Evolutionary conservation across 2,888 invertebrate species (phyloP), one percentile per base, ranked within the genome.

Genomic region (Petrolisthes manimaculis): DNA sequence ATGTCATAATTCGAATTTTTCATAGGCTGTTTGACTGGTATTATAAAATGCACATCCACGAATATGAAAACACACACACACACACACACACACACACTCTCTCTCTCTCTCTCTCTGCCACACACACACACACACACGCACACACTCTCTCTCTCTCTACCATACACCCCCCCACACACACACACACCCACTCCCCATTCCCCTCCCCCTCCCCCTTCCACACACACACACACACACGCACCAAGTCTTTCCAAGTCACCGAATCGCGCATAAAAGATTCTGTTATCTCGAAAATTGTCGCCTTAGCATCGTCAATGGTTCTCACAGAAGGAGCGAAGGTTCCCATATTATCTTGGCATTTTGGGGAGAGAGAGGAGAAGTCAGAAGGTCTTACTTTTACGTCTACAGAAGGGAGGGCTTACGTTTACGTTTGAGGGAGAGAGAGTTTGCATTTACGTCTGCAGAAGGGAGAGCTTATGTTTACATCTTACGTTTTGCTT

Each of bases 261-360:
- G 71, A 71, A 71, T n/a, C 71, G 71, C n/a, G 71, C 71, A 71
- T 71, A 71, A 71, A 71, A 71, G 71, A 71, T 71, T 71, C n/a
- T 71, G 71, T 71, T 71, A 71, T 18, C 71, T 71, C 71, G 71
- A 71, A 71, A 71, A 71, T 71, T 71, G 71, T 71, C 9, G 71
- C 71, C 71, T 12, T 71, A 71, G 71, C 9, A 18, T 71, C 71
- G 71, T 12, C 71, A 71, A 71, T 14, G 71, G 71, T 18, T 71
- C 9, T 5, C 5, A n/a, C 9, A 18, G 71, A 71, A n/a, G 12
- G 71, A 5, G 5, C 71, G 71, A 71, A n/a, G 8, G 71, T 18
- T 71, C 9, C 71, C 71, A 71, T 71, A 71, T 71, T 71, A 71
- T 71, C 71, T 71, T 71, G n/a, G 71, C 71, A 71, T 18, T 6